Conservation (phyloP, 2,113 vertebrate genomes). For the Falcunculus frontatus region DNA sequence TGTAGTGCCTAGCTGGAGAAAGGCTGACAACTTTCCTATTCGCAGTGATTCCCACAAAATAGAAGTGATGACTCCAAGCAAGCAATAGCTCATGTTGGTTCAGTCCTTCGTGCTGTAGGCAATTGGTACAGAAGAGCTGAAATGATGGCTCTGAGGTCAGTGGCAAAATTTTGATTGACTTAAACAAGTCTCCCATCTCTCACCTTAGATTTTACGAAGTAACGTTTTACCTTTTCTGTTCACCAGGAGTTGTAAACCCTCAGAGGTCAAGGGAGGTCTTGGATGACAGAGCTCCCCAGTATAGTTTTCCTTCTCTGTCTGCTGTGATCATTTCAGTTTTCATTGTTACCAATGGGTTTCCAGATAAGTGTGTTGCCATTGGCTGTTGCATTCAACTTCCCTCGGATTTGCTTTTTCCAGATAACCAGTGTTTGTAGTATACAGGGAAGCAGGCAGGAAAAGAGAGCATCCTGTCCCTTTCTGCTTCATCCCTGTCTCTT, state of each 20-base stretch:
- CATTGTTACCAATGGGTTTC: neutral
- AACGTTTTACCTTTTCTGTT: neutral
- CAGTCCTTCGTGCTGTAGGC: neutral
- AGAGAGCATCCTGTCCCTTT: neutral
- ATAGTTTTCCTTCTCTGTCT: neutral
- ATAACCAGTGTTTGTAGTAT: neutral
- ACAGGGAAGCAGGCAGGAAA: neutral
- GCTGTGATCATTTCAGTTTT: neutral
- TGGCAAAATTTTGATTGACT: neutral
- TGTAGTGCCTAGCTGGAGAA: constrained; percentile 11
- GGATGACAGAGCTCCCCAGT: neutral
- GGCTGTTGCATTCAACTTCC: neutral
- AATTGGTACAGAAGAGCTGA: neutral
- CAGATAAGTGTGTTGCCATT: neutral
- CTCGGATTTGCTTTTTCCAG: neutral
- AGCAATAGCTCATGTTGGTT: rapidly evolving
- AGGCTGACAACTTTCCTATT: neutral
- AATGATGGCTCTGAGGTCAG: neutral
- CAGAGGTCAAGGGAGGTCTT: neutral
- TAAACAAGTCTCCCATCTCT: neutral
- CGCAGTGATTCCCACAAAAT: neutral
- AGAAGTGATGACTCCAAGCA: neutral
- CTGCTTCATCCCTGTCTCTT: neutral
- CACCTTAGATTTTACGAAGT: neutral
- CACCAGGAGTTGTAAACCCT: neutral